phyloP scores from a whole-genome alignment of 2,888 invertebrate species.

The Scaptomyza polygonia region DNA sequence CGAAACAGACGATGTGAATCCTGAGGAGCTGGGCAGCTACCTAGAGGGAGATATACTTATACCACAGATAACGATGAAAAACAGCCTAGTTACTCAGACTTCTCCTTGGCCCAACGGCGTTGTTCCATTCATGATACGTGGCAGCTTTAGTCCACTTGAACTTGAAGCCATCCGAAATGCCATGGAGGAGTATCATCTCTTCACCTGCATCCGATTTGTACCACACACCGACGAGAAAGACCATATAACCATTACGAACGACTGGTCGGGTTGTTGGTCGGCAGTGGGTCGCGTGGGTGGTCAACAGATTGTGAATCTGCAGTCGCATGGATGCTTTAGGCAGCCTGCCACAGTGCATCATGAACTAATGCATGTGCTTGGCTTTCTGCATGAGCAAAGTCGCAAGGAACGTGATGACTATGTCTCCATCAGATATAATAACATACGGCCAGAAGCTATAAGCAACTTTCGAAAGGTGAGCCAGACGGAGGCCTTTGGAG shows the following conservation, averaged over 20 bases:
- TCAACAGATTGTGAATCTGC: conserved; percentile 88
- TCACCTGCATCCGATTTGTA: conserved; percentile 90
- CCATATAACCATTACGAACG: conserved; percentile 88
- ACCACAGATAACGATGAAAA: conserved; percentile 84
- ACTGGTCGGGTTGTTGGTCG: conserved; percentile 91
- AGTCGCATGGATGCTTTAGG: conserved; percentile 89
- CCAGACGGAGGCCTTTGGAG: conserved; percentile 87
- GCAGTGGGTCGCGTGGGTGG: conserved; percentile 89
- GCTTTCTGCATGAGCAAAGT: conserved; percentile 93
- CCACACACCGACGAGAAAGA: conserved; percentile 87
- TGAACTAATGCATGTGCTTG: conserved; percentile 91
- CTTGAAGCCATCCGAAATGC: conserved; percentile 87
- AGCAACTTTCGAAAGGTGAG: conserved; percentile 89
- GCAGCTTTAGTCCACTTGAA: conserved; percentile 86
- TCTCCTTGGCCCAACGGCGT: conserved; percentile 88
- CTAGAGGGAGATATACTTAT: conserved; percentile 91
- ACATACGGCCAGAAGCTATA: conserved; percentile 87
- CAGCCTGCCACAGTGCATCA: conserved; percentile 90
- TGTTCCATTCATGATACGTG: conserved; percentile 89
- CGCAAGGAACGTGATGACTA: conserved; percentile 90
- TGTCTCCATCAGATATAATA: conserved; percentile 88
- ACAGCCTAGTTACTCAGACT: conserved; percentile 87
- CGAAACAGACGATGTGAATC: conserved; percentile 85
- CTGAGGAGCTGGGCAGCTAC: conserved; percentile 91
- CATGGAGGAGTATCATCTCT: conserved; percentile 90